A percentile compares a stretch with the other conserved stretches of the same genome.
phyloP scores from a whole-genome alignment of 2,888 invertebrate species.

The Scaptomyza polygonia region DNA sequence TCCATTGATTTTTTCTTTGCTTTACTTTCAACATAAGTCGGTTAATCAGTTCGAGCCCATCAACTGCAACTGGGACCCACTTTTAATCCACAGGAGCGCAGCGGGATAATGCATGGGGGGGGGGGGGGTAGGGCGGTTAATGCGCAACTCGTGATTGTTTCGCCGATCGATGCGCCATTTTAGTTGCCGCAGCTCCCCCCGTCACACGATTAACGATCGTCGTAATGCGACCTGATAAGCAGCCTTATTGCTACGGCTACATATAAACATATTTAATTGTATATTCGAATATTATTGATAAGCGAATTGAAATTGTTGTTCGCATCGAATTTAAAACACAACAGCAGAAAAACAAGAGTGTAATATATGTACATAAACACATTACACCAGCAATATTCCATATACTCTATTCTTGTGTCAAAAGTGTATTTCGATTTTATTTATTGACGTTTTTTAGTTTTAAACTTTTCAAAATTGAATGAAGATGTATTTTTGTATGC shows the following conservation, averaged over 20 bases:
- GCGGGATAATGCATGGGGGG: neutral
- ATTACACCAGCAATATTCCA: conserved; percentile 29
- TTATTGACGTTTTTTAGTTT: too few species aligned
- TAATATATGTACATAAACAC: conserved; percentile 3
- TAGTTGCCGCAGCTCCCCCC: neutral
- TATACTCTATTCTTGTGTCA: conserved; percentile 18
- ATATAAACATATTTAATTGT: neutral
- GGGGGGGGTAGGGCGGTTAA: neutral
- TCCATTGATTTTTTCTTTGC: conserved; percentile 29
- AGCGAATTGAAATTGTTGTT: conserved; percentile 32
- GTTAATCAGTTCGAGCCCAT: conserved; percentile 24
- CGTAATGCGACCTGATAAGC: conserved; percentile 47
- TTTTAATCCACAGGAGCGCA: conserved; percentile 1
- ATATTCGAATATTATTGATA: conserved; percentile 37
- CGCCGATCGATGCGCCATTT: neutral
- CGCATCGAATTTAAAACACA: conserved; percentile 23
- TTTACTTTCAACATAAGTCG: conserved; percentile 10
- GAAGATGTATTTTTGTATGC: too few species aligned
- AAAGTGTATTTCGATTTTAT: neutral
- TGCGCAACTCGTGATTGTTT: conserved; percentile 47
- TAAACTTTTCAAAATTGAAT: too few species aligned
- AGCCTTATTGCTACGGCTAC: conserved; percentile 8
- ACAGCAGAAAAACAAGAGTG: conserved; percentile 25
- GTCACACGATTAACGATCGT: conserved; percentile 42
- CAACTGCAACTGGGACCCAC: conserved; percentile 12